Percentiles rank a stretch among this genome's conserved stretches.
Conservation (phyloP, 2,888 invertebrate genomes). For the Sphaerophoria taeniata region DNA sequence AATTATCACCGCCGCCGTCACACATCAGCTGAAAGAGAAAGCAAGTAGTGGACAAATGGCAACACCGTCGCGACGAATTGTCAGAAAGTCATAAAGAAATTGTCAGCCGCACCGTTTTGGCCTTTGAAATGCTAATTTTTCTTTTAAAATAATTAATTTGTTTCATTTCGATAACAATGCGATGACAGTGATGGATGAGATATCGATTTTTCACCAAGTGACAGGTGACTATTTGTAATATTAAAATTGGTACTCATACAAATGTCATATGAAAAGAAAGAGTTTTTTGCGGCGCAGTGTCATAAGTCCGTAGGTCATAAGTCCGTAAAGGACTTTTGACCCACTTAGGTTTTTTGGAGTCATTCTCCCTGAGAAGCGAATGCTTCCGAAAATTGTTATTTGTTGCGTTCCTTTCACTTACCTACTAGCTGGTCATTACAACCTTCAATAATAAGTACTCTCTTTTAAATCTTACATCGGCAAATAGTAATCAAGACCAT, state of each 20-base stretch:
- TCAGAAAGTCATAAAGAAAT: background rate
- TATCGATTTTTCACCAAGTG: slow-evolving; percentile 34
- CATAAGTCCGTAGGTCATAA: too few relatives aligned
- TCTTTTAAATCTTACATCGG: too few relatives aligned
- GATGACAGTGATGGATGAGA: slow-evolving; percentile 27
- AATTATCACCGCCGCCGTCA: background rate
- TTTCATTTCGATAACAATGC: slow-evolving; percentile 48
- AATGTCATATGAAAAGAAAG: background rate
- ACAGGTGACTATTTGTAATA: background rate
- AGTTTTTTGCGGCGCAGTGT: background rate
- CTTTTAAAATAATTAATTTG: slow-evolving; percentile 34
- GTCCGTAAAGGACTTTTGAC: too few relatives aligned
- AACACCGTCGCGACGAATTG: background rate
- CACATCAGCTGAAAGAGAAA: slow-evolving; percentile 20
- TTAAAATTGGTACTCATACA: slow-evolving; percentile 4
- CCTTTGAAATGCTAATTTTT: slow-evolving; percentile 27
- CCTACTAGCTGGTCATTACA: too few relatives aligned
- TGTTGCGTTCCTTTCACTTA: too few relatives aligned
- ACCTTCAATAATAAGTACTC: too few relatives aligned
- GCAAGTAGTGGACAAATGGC: background rate
- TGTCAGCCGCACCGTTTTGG: background rate
- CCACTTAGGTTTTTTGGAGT: too few relatives aligned
- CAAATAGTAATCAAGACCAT: too few relatives aligned
- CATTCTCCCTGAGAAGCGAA: too few relatives aligned
- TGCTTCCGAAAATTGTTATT: too few relatives aligned